Conservation (phyloP, 2,888 invertebrate genomes). For the Willowsia nigromaculata region DNA sequence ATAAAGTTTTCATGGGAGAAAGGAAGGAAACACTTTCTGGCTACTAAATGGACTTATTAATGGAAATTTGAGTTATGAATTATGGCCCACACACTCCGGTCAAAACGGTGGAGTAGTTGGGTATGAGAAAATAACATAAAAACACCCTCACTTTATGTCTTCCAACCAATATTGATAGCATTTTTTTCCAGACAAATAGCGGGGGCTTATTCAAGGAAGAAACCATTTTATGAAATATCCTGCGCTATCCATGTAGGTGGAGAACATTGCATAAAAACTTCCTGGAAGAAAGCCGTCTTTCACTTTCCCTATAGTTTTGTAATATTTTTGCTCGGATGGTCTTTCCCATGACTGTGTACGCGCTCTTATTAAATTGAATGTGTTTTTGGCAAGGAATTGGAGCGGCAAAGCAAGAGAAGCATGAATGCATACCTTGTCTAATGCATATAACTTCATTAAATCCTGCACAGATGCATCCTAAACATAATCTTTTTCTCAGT, state of each 20-base stretch:
- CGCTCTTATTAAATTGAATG: background rate
- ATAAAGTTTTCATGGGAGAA: conserved; percentile 44
- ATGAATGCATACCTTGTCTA: background rate
- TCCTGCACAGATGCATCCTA: background rate
- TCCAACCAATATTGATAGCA: background rate
- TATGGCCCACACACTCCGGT: conserved; percentile 13
- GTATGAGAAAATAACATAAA: background rate
- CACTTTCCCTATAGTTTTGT: background rate
- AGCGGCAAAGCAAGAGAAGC: conserved; percentile 1
- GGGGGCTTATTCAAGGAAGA: too few relatives aligned
- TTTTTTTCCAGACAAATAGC: too few relatives aligned
- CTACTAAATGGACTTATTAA: conserved; percentile 72
- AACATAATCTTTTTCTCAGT: background rate
- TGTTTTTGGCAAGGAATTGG: conserved; percentile 16
- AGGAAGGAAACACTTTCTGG: conserved; percentile 66
- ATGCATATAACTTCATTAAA: background rate
- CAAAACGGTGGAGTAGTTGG: background rate
- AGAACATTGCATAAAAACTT: background rate
- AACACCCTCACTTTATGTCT: too few relatives aligned
- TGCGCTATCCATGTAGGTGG: background rate
- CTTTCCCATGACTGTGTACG: conserved; percentile 1
- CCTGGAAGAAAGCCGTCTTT: background rate
- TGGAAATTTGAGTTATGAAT: conserved; percentile 73
- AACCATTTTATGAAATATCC: background rate
- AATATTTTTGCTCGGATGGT: background rate